Base-by-base conservation (phyloP, 2,797 vertebrate genomes). In the Vespertilio murinus region DNA sequence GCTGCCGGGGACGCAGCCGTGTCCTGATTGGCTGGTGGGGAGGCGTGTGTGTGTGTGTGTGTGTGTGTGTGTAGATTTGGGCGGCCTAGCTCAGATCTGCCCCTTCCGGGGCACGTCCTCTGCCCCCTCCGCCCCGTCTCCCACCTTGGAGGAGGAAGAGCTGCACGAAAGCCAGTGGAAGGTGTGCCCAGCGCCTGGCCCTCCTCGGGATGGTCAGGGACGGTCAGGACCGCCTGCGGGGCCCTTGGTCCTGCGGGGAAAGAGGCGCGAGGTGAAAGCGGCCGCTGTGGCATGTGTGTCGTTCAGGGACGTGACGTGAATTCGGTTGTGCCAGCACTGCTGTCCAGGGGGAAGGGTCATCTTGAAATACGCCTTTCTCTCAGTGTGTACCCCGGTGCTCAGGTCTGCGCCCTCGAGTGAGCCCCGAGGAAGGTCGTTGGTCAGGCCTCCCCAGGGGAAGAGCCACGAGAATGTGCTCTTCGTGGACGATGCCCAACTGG, bases 401-500 rank as follows among this genome's bases (percentile, higher is more conserved):
- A 3, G 13, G 12, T 38, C 25, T 75, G 25, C 5, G 23, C 3
- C 42, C 56, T 1, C 5, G 64, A 18, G 52, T 49, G 22, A 9
- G 47, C 40, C 25, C 1, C 1, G 6, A 12, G 12, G 75, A 64
- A 20, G 45, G 30, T 17, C 20, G 3, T 1, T 10, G 9, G 1
- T 13, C 17, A n/a, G 35, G 25, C 42, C 10, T 38, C 73, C 71
- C 73, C 54, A 1, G n/a, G 59, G 67, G 61, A 22, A 30, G 42
- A 59, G 20, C 71, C 61, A 8, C 3, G 69, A 40, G 16, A 16
- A 4, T 16, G 49, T 25, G 52, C 52, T 73, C 10, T 13, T 69
- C 1, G 0, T 0, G 12, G 25, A 8, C 9, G 42, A 25, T 20
- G 30, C 16, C 40, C 22, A 35, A 1, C 17, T 16, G 5, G 2